Conservation (phyloP, 1,140 invertebrate genomes). For the Metopolophium dirhodum region DNA sequence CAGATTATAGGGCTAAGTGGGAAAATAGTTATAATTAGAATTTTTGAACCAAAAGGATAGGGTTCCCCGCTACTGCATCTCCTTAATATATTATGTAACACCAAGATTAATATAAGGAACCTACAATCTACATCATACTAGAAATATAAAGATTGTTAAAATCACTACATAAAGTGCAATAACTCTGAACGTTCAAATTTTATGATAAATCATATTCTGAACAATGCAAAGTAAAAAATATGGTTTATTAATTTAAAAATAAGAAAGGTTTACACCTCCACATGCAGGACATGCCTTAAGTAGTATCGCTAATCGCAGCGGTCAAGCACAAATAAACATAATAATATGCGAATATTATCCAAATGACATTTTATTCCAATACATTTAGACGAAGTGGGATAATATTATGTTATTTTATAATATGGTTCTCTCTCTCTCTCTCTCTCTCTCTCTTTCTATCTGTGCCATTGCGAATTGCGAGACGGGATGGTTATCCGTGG, state of each 20-base stretch:
- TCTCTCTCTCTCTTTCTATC: neutral
- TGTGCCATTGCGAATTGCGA: neutral
- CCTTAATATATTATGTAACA: neutral
- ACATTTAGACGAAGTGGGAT: neutral
- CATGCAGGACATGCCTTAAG: neutral
- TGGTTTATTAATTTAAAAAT: neutral
- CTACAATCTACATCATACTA: too few relatives aligned
- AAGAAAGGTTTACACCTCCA: neutral
- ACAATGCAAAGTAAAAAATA: neutral
- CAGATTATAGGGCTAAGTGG: too few relatives aligned
- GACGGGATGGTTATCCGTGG: neutral
- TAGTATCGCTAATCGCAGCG: neutral
- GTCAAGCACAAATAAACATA: neutral
- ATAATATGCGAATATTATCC: neutral
- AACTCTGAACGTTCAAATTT: neutral
- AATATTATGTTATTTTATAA: neutral
- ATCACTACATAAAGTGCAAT: neutral
- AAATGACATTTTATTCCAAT: neutral
- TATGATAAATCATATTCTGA: too few relatives aligned
- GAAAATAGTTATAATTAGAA: too few relatives aligned
- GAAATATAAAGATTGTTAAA: too few relatives aligned
- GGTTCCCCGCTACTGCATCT: neutral
- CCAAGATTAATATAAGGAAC: neutral
- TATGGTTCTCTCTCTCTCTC: neutral
- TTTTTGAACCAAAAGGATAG: too few relatives aligned